Base-by-base conservation (phyloP, 92 coral and sea anemone species). In the Porites evermanni region DNA sequence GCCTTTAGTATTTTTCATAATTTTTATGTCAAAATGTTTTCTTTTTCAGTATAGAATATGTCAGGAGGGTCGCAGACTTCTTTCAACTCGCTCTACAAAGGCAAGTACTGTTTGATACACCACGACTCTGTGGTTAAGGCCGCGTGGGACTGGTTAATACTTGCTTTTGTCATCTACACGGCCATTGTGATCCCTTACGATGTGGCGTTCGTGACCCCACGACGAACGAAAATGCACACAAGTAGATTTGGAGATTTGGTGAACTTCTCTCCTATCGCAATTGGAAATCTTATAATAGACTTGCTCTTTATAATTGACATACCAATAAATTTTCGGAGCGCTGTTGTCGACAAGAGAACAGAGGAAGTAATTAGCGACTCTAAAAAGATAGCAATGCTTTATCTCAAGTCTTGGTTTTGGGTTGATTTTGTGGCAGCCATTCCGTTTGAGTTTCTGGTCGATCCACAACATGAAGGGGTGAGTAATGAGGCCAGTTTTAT, bases 361-460 rank as follows among this genome's bases (percentile, higher is more conserved):
- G 95, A 89, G 65, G 92, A 87, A 81, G 85, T 94, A 12, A 89
- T 92, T 5, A 74, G 82, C n/a, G 75, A 92, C 23, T 92, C 98
- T 0, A 84, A 74, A 65, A 82, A 80, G 68, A 94, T 94, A n/a
- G 98, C 98, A 11, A 64, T 82, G 54, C 92, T 89, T 53, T 94
- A 94, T 60, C 84, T 94, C 53, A 90, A 77, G 78, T 78, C 95
- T 14, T 94, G 98, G 98, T 94, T 94, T 54, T 7, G 90, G 84
- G 92, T 92, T 51, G 98, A 94, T 66, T 89, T 94, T 50, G 79
- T 94, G 64, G 87, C 95, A 1, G 98, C 98, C n/a, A 92, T 94
- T 53, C 98, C 98, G 63, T 94, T 94, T 86, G 98, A 94, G 64
- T 92, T 92, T 65, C 70, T 91, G 86, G 72, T 88, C 17, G 75